Evolutionary conservation across 1,140 invertebrate genomes (phyloP).

Genomic region (Uloborus diversus): DNA sequence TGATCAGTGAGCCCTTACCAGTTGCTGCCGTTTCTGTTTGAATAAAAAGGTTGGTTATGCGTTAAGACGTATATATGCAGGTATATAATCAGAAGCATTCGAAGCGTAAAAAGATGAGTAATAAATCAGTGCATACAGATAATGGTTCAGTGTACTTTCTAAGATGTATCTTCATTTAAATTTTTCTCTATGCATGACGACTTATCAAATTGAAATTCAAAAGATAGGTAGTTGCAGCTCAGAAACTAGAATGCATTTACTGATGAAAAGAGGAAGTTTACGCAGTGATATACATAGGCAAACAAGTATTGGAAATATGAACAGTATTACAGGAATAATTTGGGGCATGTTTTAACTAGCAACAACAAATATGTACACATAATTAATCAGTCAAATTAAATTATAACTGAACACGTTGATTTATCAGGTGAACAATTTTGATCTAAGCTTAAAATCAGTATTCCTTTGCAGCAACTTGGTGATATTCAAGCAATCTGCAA

Average conservation of each 20-base stretch:
- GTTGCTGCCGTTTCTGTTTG: constrained; percentile 48
- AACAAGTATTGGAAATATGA: not conserved
- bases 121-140: not conserved
- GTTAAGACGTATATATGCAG: constrained; percentile 38
- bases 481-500: not conserved
- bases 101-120: constrained; percentile 19
- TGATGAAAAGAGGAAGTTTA: not conserved
- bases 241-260: not conserved
- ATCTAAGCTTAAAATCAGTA: too few relatives aligned
- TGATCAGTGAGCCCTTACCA: constrained; percentile 26
- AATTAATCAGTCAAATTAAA: too few relatives aligned
- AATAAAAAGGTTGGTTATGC: constrained; percentile 54
- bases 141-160: not conserved
- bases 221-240: not conserved
- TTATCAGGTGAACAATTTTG: too few relatives aligned
- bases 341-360: too few relatives aligned
- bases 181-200: too few relatives aligned
- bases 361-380: too few relatives aligned
- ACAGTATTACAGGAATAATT: too few relatives aligned
- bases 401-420: too few relatives aligned
- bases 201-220: too few relatives aligned
- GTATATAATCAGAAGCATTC: constrained; percentile 36
- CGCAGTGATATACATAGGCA: not conserved
- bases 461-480: not conserved
- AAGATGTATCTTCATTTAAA: not conserved